A percentile compares a stretch with the other conserved stretches of the same genome.
Evolutionary conservation across 2,888 invertebrate species (phyloP).

Genomic region (Megastigmus dorsalis): DNA sequence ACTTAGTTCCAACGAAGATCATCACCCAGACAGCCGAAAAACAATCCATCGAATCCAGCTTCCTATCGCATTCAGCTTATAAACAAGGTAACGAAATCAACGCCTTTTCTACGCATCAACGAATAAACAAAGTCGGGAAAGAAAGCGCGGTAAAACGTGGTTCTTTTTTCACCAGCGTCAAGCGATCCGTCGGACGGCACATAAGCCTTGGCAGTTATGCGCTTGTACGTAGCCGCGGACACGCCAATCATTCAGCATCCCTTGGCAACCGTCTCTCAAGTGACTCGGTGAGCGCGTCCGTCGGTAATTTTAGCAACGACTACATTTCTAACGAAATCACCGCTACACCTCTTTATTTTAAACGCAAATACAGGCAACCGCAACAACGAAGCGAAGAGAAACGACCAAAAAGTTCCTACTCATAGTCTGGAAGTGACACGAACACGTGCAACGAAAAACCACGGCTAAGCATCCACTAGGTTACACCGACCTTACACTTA

Average conservation of each 20-base stretch:
- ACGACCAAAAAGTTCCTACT: too few relatives aligned
- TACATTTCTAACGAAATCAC: too few relatives aligned
- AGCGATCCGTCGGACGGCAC: constrained; percentile 40
- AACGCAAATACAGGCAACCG: too few relatives aligned
- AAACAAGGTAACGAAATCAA: constrained; percentile 3
- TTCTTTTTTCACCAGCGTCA: not conserved
- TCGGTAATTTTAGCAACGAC: constrained; percentile 37
- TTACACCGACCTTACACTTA: too few relatives aligned
- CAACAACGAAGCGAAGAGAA: too few relatives aligned
- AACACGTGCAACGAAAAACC: too few relatives aligned
- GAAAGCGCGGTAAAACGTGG: not conserved
- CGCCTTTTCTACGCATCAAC: not conserved
- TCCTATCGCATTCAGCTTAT: not conserved
- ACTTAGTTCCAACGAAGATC: constrained; percentile 53
- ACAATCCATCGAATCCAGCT: not conserved
- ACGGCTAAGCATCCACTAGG: too few relatives aligned
- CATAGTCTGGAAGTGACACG: too few relatives aligned
- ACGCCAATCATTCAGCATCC: constrained; percentile 1
- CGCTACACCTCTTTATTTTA: too few relatives aligned
- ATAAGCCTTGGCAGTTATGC: constrained; percentile 2
- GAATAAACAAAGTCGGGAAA: not conserved
- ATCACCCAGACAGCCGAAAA: not conserved
- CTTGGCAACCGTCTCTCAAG: constrained; percentile 41
- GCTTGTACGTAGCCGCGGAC: not conserved
- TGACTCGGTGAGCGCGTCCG: constrained; percentile 24